Evolutionary conservation across 1,140 invertebrate genomes (phyloP).

Genomic region (Hesperophylax magnus): DNA sequence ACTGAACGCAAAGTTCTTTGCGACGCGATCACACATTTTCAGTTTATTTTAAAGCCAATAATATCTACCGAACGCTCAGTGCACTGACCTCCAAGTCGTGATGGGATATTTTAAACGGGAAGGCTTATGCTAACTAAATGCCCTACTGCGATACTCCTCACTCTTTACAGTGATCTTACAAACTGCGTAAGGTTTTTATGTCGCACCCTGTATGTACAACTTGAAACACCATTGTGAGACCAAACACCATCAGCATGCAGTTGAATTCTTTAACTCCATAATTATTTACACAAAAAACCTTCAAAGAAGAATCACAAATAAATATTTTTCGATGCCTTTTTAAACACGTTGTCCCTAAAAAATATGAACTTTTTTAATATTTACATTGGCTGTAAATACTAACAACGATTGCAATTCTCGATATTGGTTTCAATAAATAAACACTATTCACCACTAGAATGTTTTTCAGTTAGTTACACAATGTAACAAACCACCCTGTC

Average conservation of each 20-base stretch:
- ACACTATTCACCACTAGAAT: neutral
- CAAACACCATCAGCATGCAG: too few species aligned
- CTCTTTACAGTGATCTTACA: neutral
- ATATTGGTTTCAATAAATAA: neutral
- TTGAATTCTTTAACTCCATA: too few species aligned
- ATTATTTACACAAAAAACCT: too few species aligned
- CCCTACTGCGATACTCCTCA: too few species aligned
- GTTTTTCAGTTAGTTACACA: neutral
- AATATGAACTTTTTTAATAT: neutral
- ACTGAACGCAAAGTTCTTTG: neutral
- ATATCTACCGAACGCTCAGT: too few species aligned
- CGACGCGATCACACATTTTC: neutral
- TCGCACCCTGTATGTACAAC: too few species aligned
- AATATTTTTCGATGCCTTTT: conserved; percentile 3
- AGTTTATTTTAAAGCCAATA: too few species aligned
- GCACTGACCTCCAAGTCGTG: too few species aligned
- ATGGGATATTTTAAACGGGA: too few species aligned
- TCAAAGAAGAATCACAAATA: too few species aligned
- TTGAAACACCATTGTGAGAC: too few species aligned
- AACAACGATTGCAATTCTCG: neutral
- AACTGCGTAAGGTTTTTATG: neutral
- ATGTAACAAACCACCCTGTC: neutral
- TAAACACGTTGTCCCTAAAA: neutral
- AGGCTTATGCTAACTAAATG: too few species aligned
- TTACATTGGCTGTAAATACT: neutral